Percentiles rank a stretch among this genome's conserved stretches.
phyloP scores from a whole-genome alignment of 2,797 vertebrate genomes.

The Gallinago nigripennis region DNA sequence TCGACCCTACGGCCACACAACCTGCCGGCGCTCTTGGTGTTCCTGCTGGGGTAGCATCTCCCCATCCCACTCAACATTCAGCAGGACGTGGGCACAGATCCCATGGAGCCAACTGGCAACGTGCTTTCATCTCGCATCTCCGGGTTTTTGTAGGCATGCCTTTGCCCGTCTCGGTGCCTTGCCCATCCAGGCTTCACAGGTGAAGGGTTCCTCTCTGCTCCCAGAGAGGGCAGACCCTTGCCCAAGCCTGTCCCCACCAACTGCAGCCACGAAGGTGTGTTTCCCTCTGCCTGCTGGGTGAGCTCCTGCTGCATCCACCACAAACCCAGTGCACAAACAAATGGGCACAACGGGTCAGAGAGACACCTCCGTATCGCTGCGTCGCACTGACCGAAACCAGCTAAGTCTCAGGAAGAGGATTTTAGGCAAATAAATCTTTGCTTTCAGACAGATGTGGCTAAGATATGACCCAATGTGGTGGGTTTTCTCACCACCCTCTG shows the following conservation, averaged over 20 bases:
- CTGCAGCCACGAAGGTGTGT: neutral
- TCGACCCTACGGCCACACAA: too few species aligned
- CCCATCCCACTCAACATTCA: accelerated
- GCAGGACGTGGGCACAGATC: accelerated
- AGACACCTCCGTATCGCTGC: neutral
- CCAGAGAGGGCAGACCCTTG: neutral
- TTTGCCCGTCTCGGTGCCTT: neutral
- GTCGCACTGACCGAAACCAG: neutral
- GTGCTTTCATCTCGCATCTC: neutral
- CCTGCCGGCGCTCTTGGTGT: accelerated
- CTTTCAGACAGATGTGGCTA: neutral
- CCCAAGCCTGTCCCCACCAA: neutral
- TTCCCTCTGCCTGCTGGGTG: neutral
- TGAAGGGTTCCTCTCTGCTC: neutral
- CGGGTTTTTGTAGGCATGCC: neutral
- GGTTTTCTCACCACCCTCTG: neutral
- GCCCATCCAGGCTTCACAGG: neutral
- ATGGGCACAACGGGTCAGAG: neutral
- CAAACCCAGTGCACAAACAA: neutral
- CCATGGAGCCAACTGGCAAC: accelerated
- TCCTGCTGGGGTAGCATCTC: neutral
- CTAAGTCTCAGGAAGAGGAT: neutral
- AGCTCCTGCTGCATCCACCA: neutral
- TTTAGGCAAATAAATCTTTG: neutral
- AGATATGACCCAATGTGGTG: neutral